Conservation (phyloP, 2,888 invertebrate species). For the Rhamnusium bicolor region DNA sequence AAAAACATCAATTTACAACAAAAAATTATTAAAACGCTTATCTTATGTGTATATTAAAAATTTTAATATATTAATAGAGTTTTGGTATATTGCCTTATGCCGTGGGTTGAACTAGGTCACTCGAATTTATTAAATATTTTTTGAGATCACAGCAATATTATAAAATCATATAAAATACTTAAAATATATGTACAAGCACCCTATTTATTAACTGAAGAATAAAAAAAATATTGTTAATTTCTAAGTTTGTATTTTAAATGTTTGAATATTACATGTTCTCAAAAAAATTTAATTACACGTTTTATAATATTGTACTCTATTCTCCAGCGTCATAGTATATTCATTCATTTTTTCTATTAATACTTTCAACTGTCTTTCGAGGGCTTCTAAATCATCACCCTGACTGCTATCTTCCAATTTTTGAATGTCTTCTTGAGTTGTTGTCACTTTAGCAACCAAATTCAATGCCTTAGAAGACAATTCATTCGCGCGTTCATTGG, state of each 20-base stretch:
- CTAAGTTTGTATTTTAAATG: not conserved
- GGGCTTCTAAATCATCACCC: constrained; percentile 70
- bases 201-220: constrained; percentile 33
- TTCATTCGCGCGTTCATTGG: constrained; percentile 84
- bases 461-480: constrained; percentile 86
- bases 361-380: constrained; percentile 76
- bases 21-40: not conserved
- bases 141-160: constrained; percentile 27
- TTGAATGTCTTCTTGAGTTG: constrained; percentile 64
- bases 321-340: constrained; percentile 77
- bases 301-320: constrained; percentile 77
- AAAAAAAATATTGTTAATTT: constrained; percentile 20
- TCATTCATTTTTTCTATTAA: constrained; percentile 77
- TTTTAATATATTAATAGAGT: not conserved
- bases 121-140: not conserved
- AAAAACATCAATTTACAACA: not conserved
- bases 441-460: constrained; percentile 76
- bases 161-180: constrained; percentile 13
- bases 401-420: constrained; percentile 63
- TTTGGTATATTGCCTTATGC: not conserved
- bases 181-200: constrained; percentile 44
- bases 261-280: not conserved
- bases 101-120: not conserved
- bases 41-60: not conserved
- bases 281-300: constrained; percentile 69